A percentile compares a stretch with the other conserved stretches of the same genome.
Evolutionary conservation across 2,888 invertebrate genomes (phyloP).

Genomic region (Altica lythri): DNA sequence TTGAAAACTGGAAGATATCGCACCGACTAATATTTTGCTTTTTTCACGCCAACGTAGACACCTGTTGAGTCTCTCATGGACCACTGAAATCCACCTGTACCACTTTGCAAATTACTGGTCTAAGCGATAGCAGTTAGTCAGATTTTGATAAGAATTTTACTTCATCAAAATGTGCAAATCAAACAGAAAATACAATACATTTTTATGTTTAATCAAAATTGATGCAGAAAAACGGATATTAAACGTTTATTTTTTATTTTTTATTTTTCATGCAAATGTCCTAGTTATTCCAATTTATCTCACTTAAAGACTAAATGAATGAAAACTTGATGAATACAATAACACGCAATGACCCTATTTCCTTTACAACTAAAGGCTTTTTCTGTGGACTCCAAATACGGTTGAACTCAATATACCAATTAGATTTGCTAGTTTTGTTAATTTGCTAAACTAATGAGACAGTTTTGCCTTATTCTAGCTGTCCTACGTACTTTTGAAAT

Average conservation of each 20-base stretch:
- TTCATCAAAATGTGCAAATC: neutral
- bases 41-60: too few species aligned
- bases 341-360: conserved; percentile 4
- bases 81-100: too few species aligned
- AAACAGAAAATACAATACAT: neutral
- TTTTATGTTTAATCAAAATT: neutral
- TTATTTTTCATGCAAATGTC: neutral
- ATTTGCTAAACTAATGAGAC: conserved; percentile 16
- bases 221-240: neutral
- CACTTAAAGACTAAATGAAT: too few species aligned
- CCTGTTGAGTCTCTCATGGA: too few species aligned
- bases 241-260: neutral
- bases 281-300: too few species aligned
- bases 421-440: conserved; percentile 15
- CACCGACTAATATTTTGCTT: too few species aligned
- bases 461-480: conserved; percentile 16
- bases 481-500: conserved; percentile 13
- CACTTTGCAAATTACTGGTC: too few species aligned
- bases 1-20: too few species aligned
- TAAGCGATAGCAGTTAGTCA: too few species aligned
- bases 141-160: too few species aligned
- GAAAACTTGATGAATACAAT: neutral
- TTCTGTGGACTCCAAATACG: conserved; percentile 4
- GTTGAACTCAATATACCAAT: conserved; percentile 16
- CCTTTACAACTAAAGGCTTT: neutral